Base-by-base conservation (phyloP, 1,140 invertebrate species). In the Temnothorax longispinosus region DNA sequence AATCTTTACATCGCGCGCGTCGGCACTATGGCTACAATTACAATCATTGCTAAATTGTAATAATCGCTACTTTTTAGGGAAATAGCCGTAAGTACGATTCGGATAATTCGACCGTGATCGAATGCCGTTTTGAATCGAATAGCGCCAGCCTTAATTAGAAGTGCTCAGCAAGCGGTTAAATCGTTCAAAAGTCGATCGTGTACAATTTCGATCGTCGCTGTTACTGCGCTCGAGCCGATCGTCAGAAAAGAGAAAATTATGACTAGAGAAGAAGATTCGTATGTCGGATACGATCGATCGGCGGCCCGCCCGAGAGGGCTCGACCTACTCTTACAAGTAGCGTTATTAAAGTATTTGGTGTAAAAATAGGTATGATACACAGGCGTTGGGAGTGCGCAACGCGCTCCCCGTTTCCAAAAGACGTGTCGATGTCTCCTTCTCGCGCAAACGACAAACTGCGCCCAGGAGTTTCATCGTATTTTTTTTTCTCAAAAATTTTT, bases 351-450 rank as follows among this genome's bases (percentile, higher is more conserved):
- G 91, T 93, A 93, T 92, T 94, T 91, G 91, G 93, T 94, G 94
- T 94, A 95, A 95, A 95, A 95, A 95, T 94, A 94, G 87, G 93
- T 93, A 94, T 92, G 92, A 91, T 92, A 92, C 89, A 91, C 90
- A 91, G 88, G 87, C 89, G 88, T 87, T 54, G 89, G 58, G 88
- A 21, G 78, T 75, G 76, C 69, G 72, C 58, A 21, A 10, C 21
- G 81, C 5, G 18, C 18, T 27, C 44, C 52, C 78, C 13, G 47
- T 78, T 62, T 75, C 58, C 84, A 76, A 90, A 76, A 74, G n/a
- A 80, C 72, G 15, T 41, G 71, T 71, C 56, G 65, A 72, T 85
- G 60, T 67, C 64, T 85, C 54, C 56, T 65, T 77, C 65, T 56
- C 84, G 75, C 27, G 80, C 54, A 7, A 41, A 65, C 10, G 32